Base-by-base conservation (phyloP, 2,797 vertebrate genomes). In the Catamblyrhynchus diadema region DNA sequence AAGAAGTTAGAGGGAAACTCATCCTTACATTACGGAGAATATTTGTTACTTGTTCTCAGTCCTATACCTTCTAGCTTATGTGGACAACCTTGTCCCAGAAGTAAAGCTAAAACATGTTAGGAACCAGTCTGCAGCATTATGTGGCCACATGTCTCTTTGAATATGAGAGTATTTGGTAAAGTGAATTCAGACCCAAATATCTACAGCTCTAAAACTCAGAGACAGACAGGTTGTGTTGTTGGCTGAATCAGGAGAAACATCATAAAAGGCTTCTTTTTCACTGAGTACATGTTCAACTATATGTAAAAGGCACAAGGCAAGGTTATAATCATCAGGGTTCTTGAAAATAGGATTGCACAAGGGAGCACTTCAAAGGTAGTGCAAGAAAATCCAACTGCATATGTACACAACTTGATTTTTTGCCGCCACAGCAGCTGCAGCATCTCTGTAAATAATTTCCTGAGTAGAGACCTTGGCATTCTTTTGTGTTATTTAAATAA, bases 391-490 rank as follows among this genome's bases (percentile, higher is more conserved):
- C 30, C 8, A 18, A 23, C 15, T 69, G 35, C 47, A 10, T 64
- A 15, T 20, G 15, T 51, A 62, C 33, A 53, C 71, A 82, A 33
- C 41, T 85, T 94, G 90, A 90, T 54, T 92, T 83, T 75, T 86
- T 92, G 62, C 50, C 48, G 56, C 33, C 33, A 41, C 47, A 92
- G 32, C 56, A 73, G 81, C 41, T 85, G 47, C 51, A 91, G 37
- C 51, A 59, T 70, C 66, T 90, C 74, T 90, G 65, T 89, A 91
- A 92, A 80, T 77, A 87, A 80, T 57, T 92, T 87, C 24, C 24
- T 53, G 44, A 66, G 19, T 62, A 66, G 44, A 70, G 16, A 75
- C 32, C 59, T 80, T 89, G 79, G n/a, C 33, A n/a, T 93, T 85
- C 42, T 80, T 93, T 61, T 60, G 21, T 86, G 35, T 69, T 81